Base-by-base conservation (phyloP, 2,888 invertebrate species). In the Pammene fasciana region DNA sequence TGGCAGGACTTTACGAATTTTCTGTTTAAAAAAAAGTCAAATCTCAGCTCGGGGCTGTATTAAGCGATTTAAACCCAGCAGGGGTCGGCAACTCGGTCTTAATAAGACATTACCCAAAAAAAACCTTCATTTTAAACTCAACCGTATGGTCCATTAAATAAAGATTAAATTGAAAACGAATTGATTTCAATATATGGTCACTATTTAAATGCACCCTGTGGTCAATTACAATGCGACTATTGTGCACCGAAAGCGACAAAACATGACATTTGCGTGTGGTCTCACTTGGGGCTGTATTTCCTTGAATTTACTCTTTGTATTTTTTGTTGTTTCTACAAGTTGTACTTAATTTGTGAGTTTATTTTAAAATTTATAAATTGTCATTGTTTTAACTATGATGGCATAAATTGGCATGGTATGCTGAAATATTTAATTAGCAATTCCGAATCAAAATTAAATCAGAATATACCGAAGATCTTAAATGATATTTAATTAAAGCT, bases 211-310 rank as follows among this genome's bases (percentile, higher is more conserved):
- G 60, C 34, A 16, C 34, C 62, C 50, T 48, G 50, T 52, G 62
- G 52, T 50, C 41, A 41, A 50, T 62, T 50, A 62, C 62, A 62
- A 62, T 62, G 41, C 50, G n/a, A 41, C 62, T 41, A 62, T 62
- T 62, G 50, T 50, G 41, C 50, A n/a, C 50, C 38, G 10, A 38
- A 62, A 48, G 62, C 50, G 50, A 62, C 18, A 62, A 62, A 62
- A 62, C 62, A 48, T 52, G 61, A 50, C 50, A 50, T 41, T 62
- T 62, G 50, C 50, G 62, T 62, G 62, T 62, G 62, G 62, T 62
- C 62, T 52, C 18, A 59, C 18, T 50, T 18, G 50, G 61, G 61
- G n/a, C 18, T 62, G 34, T 62, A 16, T 52, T 62, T 62, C 62
- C 41, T 52, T 16, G 50, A 52, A 62, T 18, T 10, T 38, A 46